Evolutionary conservation across 2,888 invertebrate species (phyloP).

Genomic region (Rotaria macrura): DNA sequence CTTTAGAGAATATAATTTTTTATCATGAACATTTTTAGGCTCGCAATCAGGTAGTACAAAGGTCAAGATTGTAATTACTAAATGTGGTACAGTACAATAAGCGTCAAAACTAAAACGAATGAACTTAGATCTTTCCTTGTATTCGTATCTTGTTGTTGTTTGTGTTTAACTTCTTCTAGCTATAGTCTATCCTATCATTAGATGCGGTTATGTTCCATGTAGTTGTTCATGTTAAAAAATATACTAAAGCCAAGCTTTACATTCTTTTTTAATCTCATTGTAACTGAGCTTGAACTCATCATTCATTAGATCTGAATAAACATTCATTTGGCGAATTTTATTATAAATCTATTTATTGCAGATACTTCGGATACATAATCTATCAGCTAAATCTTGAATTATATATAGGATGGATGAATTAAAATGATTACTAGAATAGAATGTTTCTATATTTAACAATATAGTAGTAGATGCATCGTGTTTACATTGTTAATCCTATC

Average conservation of each 20-base stretch:
- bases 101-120: neutral
- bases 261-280: neutral
- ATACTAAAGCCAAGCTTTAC: neutral
- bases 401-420: too few species aligned
- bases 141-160: neutral
- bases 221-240: neutral
- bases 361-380: too few species aligned
- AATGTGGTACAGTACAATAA: neutral
- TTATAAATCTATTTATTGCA: too few species aligned
- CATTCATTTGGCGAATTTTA: neutral
- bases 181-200: neutral
- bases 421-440: too few species aligned
- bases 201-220: neutral
- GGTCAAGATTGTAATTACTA: neutral
- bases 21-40: neutral
- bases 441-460: too few species aligned
- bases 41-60: neutral
- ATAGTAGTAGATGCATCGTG: too few species aligned
- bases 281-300: neutral
- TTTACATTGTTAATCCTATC: too few species aligned
- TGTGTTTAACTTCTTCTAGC: neutral
- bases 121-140: neutral
- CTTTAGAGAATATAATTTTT: too few species aligned
- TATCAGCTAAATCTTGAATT: too few species aligned
- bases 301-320: neutral